Evolutionary conservation across 2,113 vertebrate genomes (phyloP).

Genomic region (Uropsilus gracilis): DNA sequence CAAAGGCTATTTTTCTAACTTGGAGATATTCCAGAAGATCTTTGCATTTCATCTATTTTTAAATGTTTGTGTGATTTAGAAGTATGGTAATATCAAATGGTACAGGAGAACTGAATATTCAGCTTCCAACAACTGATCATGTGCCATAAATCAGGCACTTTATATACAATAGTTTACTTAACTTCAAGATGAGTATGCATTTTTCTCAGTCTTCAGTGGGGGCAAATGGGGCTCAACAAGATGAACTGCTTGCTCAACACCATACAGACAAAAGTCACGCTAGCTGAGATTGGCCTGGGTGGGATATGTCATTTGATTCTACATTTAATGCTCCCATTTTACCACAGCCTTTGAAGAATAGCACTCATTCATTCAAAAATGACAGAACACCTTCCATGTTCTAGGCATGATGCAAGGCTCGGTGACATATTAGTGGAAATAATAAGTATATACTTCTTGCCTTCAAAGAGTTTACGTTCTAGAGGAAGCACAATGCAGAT

Average conservation of each 20-base stretch:
- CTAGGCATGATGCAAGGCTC: neutral
- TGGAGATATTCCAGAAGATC: conserved; percentile 72
- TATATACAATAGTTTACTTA: neutral
- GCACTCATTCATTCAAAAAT: neutral
- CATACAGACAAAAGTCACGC: neutral
- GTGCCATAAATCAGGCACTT: neutral
- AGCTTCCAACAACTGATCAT: conserved; percentile 34
- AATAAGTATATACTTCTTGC: neutral
- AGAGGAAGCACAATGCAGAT: neutral
- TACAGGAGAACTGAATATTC: conserved; percentile 34
- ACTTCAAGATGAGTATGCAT: neutral
- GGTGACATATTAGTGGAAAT: neutral
- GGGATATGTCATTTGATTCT: neutral
- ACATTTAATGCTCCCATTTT: neutral
- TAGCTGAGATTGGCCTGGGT: neutral
- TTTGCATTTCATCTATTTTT: conserved; percentile 71
- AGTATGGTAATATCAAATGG: conserved; percentile 62
- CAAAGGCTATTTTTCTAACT: conserved; percentile 77
- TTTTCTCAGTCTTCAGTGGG: neutral
- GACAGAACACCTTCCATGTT: neutral
- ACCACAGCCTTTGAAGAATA: neutral
- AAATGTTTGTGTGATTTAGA: conserved; percentile 69
- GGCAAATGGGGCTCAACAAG: conserved; percentile 10
- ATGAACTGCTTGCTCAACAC: neutral
- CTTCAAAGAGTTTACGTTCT: neutral